These are phyloP conservation scores for Hystrix brachyura DNA, from an alignment of 2,113 vertebrate genomes.

Conservation along the genomic window DNA sequence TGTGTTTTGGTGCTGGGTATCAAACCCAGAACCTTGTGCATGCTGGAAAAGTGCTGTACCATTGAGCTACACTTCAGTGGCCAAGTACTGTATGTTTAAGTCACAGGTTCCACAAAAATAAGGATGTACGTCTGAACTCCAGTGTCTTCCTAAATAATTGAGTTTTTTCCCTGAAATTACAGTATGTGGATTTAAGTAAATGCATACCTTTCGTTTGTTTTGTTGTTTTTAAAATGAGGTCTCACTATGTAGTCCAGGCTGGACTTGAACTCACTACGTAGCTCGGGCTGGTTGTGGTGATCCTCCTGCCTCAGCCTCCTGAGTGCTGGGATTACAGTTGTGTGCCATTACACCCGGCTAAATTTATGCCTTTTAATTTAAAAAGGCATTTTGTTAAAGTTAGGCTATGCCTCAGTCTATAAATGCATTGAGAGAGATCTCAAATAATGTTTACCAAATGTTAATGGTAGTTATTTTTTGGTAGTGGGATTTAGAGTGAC, in stretches of 20 bases:
- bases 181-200: slow-evolving; percentile 19
- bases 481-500: background rate
- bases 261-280: background rate
- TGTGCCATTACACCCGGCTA: background rate
- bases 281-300: background rate
- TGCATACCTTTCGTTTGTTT: background rate
- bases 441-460: slow-evolving; percentile 4
- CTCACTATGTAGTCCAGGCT: background rate
- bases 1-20: background rate
- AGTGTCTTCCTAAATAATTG: slow-evolving; percentile 28
- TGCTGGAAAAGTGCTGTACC: background rate
- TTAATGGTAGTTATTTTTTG: slow-evolving; percentile 43
- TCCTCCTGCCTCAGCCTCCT: background rate
- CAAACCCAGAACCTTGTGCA: background rate
- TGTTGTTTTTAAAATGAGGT: background rate
- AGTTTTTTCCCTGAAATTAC: background rate
- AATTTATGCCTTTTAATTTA: background rate
- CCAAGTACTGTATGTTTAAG: background rate
- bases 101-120: slow-evolving; percentile 51
- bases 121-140: background rate
- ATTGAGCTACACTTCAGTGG: background rate
- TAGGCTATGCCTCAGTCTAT: background rate
- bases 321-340: background rate
- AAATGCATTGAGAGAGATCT: slow-evolving; percentile 19
- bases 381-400: background rate